These are phyloP conservation scores for Microhierax caerulescens DNA, from an alignment of 2,797 vertebrate species.

Conservation along the genomic window DNA sequence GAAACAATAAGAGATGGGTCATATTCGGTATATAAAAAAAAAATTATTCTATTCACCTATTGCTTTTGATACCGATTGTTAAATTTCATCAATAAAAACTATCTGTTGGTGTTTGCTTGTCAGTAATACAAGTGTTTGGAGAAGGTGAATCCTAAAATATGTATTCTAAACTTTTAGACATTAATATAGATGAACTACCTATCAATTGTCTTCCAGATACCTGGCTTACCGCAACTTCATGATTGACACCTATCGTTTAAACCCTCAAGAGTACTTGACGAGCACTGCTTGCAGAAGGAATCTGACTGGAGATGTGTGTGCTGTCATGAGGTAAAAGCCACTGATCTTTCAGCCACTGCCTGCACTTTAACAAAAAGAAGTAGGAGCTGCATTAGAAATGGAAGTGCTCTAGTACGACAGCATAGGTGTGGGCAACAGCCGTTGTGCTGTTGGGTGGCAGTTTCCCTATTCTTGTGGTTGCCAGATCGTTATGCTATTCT, in stretches of 20 bases:
- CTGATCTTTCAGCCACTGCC: neutral
- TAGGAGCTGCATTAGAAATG: no score
- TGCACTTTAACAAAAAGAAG: neutral
- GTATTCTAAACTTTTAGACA: fast-evolving
- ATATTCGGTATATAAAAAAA: neutral
- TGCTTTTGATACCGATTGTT: neutral
- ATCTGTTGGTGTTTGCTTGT: no score
- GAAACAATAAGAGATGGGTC: neutral
- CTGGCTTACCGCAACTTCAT: constrained; percentile 99
- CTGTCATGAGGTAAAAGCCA: constrained; percentile 90
- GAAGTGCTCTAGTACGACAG: neutral
- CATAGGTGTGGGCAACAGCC: fast-evolving
- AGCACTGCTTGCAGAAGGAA: constrained; percentile 96
- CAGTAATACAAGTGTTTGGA: no score
- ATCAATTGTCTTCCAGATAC: constrained; percentile 77
- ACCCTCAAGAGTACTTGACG: constrained; percentile 97
- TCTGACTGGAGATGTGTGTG: constrained; percentile 94
- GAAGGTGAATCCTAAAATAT: fast-evolving
- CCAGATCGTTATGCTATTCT: neutral
- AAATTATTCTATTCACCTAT: neutral
- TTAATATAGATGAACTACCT: fast-evolving
- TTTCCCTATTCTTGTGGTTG: neutral
- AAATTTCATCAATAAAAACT: fast-evolving
- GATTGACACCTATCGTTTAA: constrained; percentile 96
- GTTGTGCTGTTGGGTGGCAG: fast-evolving